Base-by-base conservation (phyloP, 2,797 vertebrate genomes). In the Trachops cirrhosus region DNA sequence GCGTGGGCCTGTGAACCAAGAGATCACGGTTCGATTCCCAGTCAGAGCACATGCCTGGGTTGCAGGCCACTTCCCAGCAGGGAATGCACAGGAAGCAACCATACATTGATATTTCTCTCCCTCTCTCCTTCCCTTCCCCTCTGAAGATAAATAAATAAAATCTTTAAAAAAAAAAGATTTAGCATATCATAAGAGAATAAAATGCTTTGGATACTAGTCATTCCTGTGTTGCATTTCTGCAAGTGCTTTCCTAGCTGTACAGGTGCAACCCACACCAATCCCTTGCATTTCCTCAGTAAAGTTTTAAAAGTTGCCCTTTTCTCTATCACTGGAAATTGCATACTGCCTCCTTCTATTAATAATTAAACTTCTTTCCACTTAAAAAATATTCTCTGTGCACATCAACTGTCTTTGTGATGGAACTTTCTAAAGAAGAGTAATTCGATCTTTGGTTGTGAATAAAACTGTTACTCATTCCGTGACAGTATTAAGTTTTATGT, bases 141-240 rank as follows among this genome's bases (percentile, higher is more conserved):
- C n/a, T n/a, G n/a, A n/a, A n/a, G n/a, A n/a, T n/a, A n/a, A n/a
- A n/a, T n/a, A n/a, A n/a, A n/a, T n/a, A n/a, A n/a, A n/a, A n/a
- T n/a, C n/a, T n/a, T n/a, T n/a, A n/a, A n/a, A n/a, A n/a, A n/a
- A n/a, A n/a, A n/a, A 86, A 32, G 37, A 59, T 92, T 90, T 87
- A 71, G 54, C 86, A 41, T 64, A 79, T 73, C 93, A 7, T 80
- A 88, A 59, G 73, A 93, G 89, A 75, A 44, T 88, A 71, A 93
- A 96, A 88, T 68, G 39, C 57, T 85, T 6, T 34, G 10, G 34
- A 71, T 34, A 29, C 19, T 52, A 32, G 26, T 52, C 18, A 8
- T 73, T 86, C 21, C 32, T 80, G 7, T 18, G 64, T 86, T 59
- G 19, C 16, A 15, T 41, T 77, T 87, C 24, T 41, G 19, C 39